Percentiles rank a stretch among this genome's conserved stretches.
Evolutionary conservation across 2,888 invertebrate species (phyloP).

Genomic region (Chalcis sispes): DNA sequence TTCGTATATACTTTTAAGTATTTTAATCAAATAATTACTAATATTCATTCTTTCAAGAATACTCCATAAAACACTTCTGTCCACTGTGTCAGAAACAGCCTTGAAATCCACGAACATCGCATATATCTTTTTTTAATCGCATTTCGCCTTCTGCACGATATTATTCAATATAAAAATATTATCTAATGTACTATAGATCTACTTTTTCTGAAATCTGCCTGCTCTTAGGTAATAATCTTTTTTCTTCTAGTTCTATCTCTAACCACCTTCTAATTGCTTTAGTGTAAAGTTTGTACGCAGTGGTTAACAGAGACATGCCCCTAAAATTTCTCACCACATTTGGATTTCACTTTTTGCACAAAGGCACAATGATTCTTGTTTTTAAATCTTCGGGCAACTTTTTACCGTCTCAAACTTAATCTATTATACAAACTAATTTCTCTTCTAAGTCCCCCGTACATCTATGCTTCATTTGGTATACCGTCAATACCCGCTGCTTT

Average conservation of each 20-base stretch:
- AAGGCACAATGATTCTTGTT: conserved; percentile 42
- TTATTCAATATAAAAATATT: conserved; percentile 54
- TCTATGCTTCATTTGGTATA: conserved; percentile 48
- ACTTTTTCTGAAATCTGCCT: too few relatives aligned
- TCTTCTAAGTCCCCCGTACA: conserved; percentile 26
- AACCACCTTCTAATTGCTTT: conserved; percentile 53
- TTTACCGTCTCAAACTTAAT: conserved; percentile 48
- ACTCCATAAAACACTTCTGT: conserved; percentile 51
- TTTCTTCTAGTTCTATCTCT: conserved; percentile 48
- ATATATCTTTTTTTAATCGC: conserved; percentile 30
- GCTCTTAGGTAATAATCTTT: conserved; percentile 49
- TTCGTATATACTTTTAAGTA: too few relatives aligned
- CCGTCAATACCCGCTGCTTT: background rate
- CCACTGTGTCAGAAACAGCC: conserved; percentile 58
- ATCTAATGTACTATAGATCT: conserved; percentile 53
- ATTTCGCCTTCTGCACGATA: conserved; percentile 27
- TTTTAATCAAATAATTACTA: background rate
- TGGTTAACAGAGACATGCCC: conserved; percentile 57
- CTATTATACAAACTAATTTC: conserved; percentile 7
- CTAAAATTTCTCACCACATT: conserved; percentile 55
- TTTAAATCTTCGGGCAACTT: conserved; percentile 57
- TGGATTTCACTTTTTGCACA: conserved; percentile 38
- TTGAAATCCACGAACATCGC: conserved; percentile 56
- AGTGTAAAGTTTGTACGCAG: conserved; percentile 50
- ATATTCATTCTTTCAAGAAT: conserved; percentile 25